Percentiles rank a stretch among this genome's conserved stretches.
phyloP scores from a whole-genome alignment of 2,888 invertebrate species.

The Tethea ocularis region DNA sequence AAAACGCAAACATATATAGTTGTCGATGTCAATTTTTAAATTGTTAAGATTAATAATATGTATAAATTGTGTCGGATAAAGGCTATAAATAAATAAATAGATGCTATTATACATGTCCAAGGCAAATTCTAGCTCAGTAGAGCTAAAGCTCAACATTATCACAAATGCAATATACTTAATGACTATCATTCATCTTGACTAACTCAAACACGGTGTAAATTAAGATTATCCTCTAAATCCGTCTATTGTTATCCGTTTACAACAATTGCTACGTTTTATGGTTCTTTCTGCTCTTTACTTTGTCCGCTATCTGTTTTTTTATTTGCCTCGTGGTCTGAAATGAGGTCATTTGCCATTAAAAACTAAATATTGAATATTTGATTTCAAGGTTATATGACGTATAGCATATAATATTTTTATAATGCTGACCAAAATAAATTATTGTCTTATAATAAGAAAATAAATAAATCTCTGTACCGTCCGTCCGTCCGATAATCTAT shows the following conservation, averaged over 20 bases:
- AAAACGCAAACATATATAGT: too few relatives aligned
- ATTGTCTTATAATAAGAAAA: too few relatives aligned
- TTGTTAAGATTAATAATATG: too few relatives aligned
- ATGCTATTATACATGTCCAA: not conserved
- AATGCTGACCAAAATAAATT: too few relatives aligned
- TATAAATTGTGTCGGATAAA: too few relatives aligned
- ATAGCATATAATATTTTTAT: too few relatives aligned
- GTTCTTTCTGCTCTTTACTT: conserved; percentile 30
- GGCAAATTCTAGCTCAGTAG: not conserved
- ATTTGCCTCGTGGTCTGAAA: conserved; percentile 22
- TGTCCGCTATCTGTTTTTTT: conserved; percentile 30
- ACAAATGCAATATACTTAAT: conserved; percentile 7
- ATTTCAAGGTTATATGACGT: not conserved
- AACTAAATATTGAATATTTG: not conserved
- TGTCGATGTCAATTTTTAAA: too few relatives aligned
- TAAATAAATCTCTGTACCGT: too few relatives aligned
- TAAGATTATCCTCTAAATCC: conserved; percentile 42
- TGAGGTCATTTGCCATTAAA: conserved; percentile 13
- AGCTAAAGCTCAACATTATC: not conserved
- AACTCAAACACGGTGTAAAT: conserved; percentile 23
- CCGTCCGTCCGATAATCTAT: too few relatives aligned
- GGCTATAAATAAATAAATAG: too few relatives aligned
- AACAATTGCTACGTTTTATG: conserved; percentile 34
- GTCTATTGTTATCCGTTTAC: conserved; percentile 39
- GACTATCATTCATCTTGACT: not conserved